Conservation (phyloP, 2,113 vertebrate species). For the Erythrocebus patas region DNA sequence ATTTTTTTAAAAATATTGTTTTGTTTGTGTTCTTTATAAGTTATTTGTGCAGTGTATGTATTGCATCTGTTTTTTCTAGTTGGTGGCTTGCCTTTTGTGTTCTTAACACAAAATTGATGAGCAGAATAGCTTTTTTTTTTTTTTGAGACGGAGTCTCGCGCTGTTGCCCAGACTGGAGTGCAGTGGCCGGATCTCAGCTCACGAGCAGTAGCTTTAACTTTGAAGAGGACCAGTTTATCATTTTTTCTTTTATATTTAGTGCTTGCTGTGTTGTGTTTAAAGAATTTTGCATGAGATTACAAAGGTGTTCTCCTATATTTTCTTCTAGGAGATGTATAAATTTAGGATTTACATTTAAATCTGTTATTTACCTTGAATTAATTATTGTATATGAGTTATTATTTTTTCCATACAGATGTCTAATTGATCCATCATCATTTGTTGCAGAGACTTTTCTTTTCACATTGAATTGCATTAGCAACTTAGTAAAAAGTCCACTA, state of each 20-base stretch:
- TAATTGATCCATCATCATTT: background rate
- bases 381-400: background rate
- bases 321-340: background rate
- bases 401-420: background rate
- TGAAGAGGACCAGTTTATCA: background rate
- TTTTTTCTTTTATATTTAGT: slow-evolving; percentile 25
- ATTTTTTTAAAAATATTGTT: background rate
- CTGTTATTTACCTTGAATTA: slow-evolving; percentile 18
- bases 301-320: background rate
- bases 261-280: background rate
- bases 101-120: background rate
- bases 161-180: too few species aligned
- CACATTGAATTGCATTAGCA: background rate
- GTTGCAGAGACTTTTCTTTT: background rate
- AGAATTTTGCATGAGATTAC: background rate
- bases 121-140: background rate
- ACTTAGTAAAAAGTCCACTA: background rate
- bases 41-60: background rate
- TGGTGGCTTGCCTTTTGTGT: background rate
- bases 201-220: background rate
- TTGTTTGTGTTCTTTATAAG: background rate
- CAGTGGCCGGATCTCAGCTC: too few species aligned
- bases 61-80: background rate
- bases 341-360: background rate
- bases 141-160: too few species aligned